Base-by-base conservation (phyloP, 2,888 invertebrate species). In the Tetheella fluctuosa region DNA sequence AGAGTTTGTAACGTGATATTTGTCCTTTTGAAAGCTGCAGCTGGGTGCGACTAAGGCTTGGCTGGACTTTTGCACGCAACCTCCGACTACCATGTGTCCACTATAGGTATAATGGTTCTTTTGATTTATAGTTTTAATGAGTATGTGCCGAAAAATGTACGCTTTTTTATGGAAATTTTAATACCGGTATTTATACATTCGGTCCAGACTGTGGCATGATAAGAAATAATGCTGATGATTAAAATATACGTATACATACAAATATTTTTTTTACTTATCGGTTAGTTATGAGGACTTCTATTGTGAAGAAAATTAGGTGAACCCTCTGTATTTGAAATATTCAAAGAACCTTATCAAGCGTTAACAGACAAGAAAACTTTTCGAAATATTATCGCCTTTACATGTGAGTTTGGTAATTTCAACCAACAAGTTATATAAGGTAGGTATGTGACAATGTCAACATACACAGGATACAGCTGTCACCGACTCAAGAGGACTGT, bases 11-110 rank as follows among this genome's bases (percentile, higher is more conserved):
- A 71, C 62, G 61, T 67, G 69, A 73, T 72, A 73, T 71, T 70
- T 67, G 73, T 77, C 65, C 73, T 69, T 69, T 61, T 58, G 64
- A 64, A 59, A 53, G 65, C 61, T 68, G 74, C 75, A 70, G 71
- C 61, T 70, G 79, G 87, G 87, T 67, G 86, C 77, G 87, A 71
- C 79, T 58, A 73, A 80, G 85, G 85, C 83, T 83, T 76, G 86
- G 80, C 80, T 63, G 60, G 61, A 63, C 59, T 70, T 59, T 64
- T 60, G 64, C 88, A 88, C 88, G 87, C 86, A 62, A 86, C 60
- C 63, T 56, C 63, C 42, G 54, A 63, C 64, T 65, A 63, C 64
- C 57, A 60, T 57, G 25, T 54, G 20, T 59, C 52, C 20, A n/a
- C 23, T 54, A 39, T 58, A n/a, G n/a, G n/a, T n/a, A 34, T 74